Evolutionary conservation across 1,140 invertebrate species (phyloP), one percentile per base, ranked within the genome.

Genomic region (Diprion similis): DNA sequence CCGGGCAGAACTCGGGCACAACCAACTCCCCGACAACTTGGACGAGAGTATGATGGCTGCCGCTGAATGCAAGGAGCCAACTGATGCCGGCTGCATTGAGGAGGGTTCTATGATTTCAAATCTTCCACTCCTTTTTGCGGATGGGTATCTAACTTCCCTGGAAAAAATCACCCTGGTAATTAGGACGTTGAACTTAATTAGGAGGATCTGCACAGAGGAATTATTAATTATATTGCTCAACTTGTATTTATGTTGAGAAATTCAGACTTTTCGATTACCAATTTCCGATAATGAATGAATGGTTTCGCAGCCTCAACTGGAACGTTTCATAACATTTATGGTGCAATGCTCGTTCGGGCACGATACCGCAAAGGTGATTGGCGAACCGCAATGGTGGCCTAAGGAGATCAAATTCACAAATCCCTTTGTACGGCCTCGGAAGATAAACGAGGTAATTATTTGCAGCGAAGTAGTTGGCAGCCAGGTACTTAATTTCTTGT

Each of bases 321-420:
- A 93, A 86, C 90, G 89, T 71, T 94, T 94, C 81, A 91, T 94
- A 80, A 90, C 91, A 73, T 94, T 94, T 80, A 92, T 94, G 91
- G 91, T 93, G 70, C 91, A 92, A 80, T 94, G 92, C 88, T 94
- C 92, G 47, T 89, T 91, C 85, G 92, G 92, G 24, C 90, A 92
- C 76, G 89, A 91, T 74, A 89, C 89, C 6, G 88, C 86, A 45
- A 90, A 90, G 74, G 88, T 89, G 70, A 90, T 92, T 69, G 88
- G 82, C 66, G 83, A 90, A 77, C 92, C 92, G 13, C 89, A 90
- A 68, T 94, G 92, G 92, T 94, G 92, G 92, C 92, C 92, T 10
- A 87, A 89, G 77, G 90, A 92, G 86, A 87, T 93, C 0, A 85
- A 86, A 47, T 94, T 92, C 82, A 89, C 90, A 1, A 91, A 91